These are phyloP conservation scores for Hycleus cichorii DNA, from an alignment of 1,140 invertebrate species.

Conservation along the genomic window DNA sequence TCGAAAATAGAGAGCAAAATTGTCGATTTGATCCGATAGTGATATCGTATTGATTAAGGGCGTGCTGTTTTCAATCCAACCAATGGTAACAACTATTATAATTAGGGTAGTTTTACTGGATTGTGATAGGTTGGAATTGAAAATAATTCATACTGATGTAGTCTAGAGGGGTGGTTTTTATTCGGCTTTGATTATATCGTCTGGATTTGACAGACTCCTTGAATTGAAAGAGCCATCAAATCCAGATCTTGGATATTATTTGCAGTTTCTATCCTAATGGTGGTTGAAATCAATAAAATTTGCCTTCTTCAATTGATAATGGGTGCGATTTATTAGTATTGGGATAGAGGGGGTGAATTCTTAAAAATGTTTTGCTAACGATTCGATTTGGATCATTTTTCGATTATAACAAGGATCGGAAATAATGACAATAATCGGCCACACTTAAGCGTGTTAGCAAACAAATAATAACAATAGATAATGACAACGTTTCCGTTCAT, in stretches of 20 bases:
- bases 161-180: no score
- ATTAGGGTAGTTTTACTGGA: neutral
- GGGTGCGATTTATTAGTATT: no score
- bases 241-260: neutral
- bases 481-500: slow-evolving; percentile 29
- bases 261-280: no score
- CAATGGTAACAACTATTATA: neutral
- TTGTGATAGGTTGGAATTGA: neutral
- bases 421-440: slow-evolving; percentile 31
- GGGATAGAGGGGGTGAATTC: no score
- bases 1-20: neutral
- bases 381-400: no score
- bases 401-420: no score
- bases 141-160: no score
- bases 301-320: no score
- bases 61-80: neutral
- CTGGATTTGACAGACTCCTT: no score
- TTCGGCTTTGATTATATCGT: no score
- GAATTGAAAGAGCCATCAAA: slow-evolving; percentile 14
- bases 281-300: no score
- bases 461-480: slow-evolving; percentile 32
- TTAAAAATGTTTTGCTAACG: no score
- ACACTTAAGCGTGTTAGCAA: slow-evolving; percentile 35
- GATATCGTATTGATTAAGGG: slow-evolving; percentile 13
- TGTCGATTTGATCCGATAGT: neutral